phyloP scores from a whole-genome alignment of 2,797 vertebrate species.

The Benthosema pterotum region DNA sequence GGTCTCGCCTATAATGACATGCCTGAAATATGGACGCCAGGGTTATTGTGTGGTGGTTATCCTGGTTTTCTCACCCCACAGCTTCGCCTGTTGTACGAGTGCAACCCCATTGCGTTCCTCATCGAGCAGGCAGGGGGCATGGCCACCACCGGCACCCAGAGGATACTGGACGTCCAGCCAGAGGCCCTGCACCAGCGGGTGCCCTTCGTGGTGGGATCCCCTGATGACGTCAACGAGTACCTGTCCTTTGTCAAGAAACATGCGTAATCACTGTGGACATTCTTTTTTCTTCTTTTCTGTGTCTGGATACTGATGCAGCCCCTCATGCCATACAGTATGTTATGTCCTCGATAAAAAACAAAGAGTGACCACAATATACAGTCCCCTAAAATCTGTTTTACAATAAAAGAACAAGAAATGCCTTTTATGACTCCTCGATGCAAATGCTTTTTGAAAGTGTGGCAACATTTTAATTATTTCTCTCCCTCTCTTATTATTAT shows the following conservation, averaged over 20 bases:
- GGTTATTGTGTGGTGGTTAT: neutral
- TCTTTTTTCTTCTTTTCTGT: no score
- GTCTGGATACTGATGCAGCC: no score
- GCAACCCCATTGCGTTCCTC: constrained; percentile 96
- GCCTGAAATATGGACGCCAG: no score
- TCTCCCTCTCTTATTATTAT: no score
- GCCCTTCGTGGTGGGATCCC: constrained; percentile 92
- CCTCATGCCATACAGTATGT: neutral
- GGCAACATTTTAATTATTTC: no score
- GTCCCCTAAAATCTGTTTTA: neutral
- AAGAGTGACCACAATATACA: neutral
- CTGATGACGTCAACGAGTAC: constrained; percentile 92
- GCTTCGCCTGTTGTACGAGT: constrained; percentile 95
- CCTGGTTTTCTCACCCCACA: constrained; percentile 46
- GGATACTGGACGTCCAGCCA: constrained; percentile 89
- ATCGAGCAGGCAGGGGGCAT: constrained; percentile 93
- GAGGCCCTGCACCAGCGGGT: constrained; percentile 90
- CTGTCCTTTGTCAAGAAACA: constrained; percentile 89
- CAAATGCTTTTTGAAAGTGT: no score
- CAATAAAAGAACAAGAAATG: neutral
- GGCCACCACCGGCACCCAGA: constrained; percentile 89
- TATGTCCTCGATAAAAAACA: neutral
- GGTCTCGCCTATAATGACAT: no score
- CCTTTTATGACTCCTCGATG: no score
- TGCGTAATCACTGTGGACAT: constrained; percentile 66